Conservation (phyloP, 2,113 vertebrate genomes). For the Oryzias melastigma region DNA sequence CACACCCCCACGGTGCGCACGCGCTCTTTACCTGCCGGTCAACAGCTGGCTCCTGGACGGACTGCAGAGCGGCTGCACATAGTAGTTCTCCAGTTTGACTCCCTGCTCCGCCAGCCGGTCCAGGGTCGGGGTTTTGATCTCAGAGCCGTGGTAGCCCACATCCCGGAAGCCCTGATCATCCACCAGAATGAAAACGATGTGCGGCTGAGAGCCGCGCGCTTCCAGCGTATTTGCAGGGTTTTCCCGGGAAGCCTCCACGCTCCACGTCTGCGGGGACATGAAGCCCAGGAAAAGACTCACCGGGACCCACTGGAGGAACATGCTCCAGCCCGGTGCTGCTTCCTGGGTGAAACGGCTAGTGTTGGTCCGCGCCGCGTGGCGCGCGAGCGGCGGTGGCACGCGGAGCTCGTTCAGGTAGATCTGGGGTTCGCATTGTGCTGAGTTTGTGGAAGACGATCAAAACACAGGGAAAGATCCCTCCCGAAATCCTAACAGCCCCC, state of each 20-base stretch:
- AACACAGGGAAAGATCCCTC: not conserved
- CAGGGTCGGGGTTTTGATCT: constrained; percentile 93
- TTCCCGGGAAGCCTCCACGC: constrained; percentile 80
- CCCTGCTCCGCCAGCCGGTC: constrained; percentile 90
- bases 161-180: constrained; percentile 97
- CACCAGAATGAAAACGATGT: constrained; percentile 93
- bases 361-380: not conserved
- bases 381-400: not conserved
- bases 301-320: constrained; percentile 75
- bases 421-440: constrained; percentile 37
- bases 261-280: constrained; percentile 74
- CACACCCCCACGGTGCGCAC: not conserved
- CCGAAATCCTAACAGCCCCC: too few species aligned
- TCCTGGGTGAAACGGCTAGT: not conserved
- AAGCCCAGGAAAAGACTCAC: constrained; percentile 78
- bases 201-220: constrained; percentile 76
- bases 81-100: constrained; percentile 98
- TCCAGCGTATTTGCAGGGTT: constrained; percentile 57
- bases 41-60: constrained; percentile 96
- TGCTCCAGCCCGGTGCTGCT: constrained; percentile 44
- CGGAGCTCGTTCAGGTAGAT: constrained; percentile 42
- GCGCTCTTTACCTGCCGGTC: constrained; percentile 86
- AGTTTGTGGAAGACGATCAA: not conserved
- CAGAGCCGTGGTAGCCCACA: constrained; percentile 95
- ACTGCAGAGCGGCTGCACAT: constrained; percentile 96